Evolutionary conservation across 92 coral and sea anemone species (phyloP), one percentile per base, ranked within the genome.

Genomic region (Metridium senile): DNA sequence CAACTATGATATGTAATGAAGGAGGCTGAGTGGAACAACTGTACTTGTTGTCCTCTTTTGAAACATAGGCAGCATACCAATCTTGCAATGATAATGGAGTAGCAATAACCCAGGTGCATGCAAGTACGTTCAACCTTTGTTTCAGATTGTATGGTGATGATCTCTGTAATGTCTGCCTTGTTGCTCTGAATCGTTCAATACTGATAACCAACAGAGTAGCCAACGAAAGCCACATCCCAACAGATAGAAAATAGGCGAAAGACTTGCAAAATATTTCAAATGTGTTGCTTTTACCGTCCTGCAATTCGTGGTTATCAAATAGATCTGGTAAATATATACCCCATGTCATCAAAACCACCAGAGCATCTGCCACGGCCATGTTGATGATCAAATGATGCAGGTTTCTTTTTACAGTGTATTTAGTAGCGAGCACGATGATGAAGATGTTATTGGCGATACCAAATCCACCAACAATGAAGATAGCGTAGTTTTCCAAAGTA

Each of bases 361-460:
- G 57, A 43, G 58, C 20, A 68, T 68, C 74, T 13, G 74, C 54
- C 28, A 68, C 58, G 29, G 74, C 74, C 74, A 68, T 68, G 74
- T 68, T 68, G 74, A 68, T 27, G 54, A 68, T 68, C 54, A 68
- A 39, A 49, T 68, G 58, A 68, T 68, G 74, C 29, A 68, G 54
- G 57, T 68, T 68, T 27, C 19, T 68, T 39, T 25, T 21, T 1
- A 27, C 33, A 25, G 54, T 68, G 57, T 25, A 39, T 68, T 68
- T 68, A 13, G n/a, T 28, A 8, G 58, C 74, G 31, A 68, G 58
- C 0, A 68, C 27, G 57, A 68, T 68, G 74, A 68, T 39, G 25
- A 68, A 49, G 56, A 68, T 0, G 57, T 68, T 68, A 7, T 29
- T 18, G 18, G 34, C 1, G 33, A 11, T 22, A 25, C 56, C 54